Conservation (phyloP, 2,797 vertebrate genomes). For the Fratercula arctica region DNA sequence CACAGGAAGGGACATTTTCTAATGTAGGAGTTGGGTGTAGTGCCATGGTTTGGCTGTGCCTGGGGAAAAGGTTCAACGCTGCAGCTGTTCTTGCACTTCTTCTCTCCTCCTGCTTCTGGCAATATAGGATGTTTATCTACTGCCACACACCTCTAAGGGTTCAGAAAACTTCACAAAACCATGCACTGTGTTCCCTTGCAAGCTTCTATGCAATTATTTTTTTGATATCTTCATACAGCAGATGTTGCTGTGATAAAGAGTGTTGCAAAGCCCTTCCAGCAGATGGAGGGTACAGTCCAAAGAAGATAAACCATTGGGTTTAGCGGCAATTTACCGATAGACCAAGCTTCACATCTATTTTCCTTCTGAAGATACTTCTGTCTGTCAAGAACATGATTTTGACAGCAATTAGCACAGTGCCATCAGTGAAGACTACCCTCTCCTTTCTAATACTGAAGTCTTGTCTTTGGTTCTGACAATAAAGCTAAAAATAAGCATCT, state of each 20-base stretch:
- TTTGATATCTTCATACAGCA: not conserved
- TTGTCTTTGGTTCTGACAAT: not conserved
- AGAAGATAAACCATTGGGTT: not conserved
- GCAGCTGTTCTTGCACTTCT: not conserved
- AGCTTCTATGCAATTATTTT: rapidly evolving
- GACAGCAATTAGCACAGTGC: conserved; percentile 22
- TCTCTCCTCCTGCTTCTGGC: not conserved
- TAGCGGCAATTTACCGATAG: not conserved
- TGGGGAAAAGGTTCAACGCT: not conserved
- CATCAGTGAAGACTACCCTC: not conserved
- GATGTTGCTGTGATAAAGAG: not conserved
- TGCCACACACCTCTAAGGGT: not conserved
- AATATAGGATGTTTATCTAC: not conserved
- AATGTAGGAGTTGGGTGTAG: not conserved
- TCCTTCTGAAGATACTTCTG: not conserved
- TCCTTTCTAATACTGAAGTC: not conserved
- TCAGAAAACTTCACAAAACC: not conserved
- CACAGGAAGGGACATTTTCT: not conserved
- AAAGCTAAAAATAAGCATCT: conserved; percentile 17
- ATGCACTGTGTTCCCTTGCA: not conserved
- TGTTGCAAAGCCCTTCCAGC: not conserved
- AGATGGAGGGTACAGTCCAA: not conserved
- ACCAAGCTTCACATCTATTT: not conserved
- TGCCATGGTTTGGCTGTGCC: not conserved
- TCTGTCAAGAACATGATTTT: conserved; percentile 18